Evolutionary conservation across 2,888 invertebrate species (phyloP).

Genomic region (Drosophila kuntzei): DNA sequence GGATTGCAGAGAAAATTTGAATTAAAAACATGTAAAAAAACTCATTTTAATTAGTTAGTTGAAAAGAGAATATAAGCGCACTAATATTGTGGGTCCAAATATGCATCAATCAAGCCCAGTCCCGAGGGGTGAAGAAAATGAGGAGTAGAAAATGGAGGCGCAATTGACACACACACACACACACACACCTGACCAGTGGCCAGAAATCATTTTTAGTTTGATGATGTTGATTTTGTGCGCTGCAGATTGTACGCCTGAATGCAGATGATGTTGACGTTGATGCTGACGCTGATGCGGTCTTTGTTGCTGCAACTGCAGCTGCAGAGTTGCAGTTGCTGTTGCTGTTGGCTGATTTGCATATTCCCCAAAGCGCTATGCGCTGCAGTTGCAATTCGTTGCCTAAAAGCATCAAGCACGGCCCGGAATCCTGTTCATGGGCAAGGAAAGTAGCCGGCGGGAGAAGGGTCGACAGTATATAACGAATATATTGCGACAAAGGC

Average conservation of each 20-base stretch:
- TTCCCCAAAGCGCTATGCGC: slow-evolving; percentile 72
- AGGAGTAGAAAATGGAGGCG: background rate
- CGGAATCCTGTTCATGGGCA: slow-evolving; percentile 14
- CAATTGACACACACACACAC: background rate
- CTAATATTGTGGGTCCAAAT: slow-evolving; percentile 40
- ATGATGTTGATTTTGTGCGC: slow-evolving; percentile 54
- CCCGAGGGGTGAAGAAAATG: slow-evolving; percentile 4
- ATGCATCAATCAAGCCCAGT: slow-evolving; percentile 66
- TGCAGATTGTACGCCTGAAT: slow-evolving; percentile 49
- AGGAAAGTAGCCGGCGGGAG: background rate
- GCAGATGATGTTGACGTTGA: slow-evolving; percentile 47
- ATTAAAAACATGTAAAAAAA: slow-evolving; percentile 53
- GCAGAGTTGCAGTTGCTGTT: slow-evolving; percentile 29
- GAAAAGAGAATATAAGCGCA: slow-evolving; percentile 51
- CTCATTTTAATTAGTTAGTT: slow-evolving; percentile 41
- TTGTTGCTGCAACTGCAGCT: slow-evolving; percentile 44
- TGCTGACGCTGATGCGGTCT: slow-evolving; percentile 39
- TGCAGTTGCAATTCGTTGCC: slow-evolving; percentile 76
- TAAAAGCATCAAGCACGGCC: slow-evolving; percentile 66
- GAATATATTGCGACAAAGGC: slow-evolving; percentile 70
- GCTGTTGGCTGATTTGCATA: slow-evolving; percentile 78
- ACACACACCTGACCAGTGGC: slow-evolving; percentile 26
- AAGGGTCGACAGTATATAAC: slow-evolving; percentile 44
- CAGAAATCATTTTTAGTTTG: slow-evolving; percentile 70
- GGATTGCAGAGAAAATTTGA: slow-evolving; percentile 27